phyloP scores from a whole-genome alignment of 2,888 invertebrate genomes.

The Xanthia togata region DNA sequence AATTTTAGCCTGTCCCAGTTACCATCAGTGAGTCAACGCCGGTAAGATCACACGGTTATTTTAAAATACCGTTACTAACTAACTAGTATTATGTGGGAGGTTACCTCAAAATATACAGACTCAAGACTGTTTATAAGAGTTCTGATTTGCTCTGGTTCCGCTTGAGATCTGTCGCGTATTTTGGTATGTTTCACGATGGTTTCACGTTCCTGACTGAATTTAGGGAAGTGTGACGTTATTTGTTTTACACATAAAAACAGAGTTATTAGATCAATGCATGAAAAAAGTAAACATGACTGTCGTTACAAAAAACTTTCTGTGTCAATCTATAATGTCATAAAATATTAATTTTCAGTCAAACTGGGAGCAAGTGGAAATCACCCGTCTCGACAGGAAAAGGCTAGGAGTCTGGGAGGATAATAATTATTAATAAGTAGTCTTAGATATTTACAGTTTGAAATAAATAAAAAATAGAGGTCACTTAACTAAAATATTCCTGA shows the following conservation, averaged over 20 bases:
- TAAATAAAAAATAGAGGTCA: constrained; percentile 4
- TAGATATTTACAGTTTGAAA: not conserved
- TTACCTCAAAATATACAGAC: constrained; percentile 36
- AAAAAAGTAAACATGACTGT: too few species aligned
- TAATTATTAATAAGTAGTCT: not conserved
- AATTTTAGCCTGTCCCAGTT: constrained; percentile 58
- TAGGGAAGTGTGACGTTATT: not conserved
- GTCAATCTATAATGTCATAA: too few species aligned
- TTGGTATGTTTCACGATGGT: constrained; percentile 6
- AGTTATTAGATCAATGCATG: too few species aligned
- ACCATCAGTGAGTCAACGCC: constrained; percentile 44
- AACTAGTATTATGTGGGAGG: constrained; percentile 62
- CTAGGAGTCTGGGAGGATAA: constrained; percentile 5
- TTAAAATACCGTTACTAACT: constrained; percentile 53
- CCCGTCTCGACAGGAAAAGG: not conserved
- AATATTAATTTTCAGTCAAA: not conserved
- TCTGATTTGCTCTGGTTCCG: constrained; percentile 39
- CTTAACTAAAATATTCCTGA: not conserved
- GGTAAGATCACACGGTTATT: constrained; percentile 62
- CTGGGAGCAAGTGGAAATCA: not conserved
- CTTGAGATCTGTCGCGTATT: constrained; percentile 3
- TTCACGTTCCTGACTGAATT: not conserved
- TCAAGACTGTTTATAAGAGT: constrained; percentile 36
- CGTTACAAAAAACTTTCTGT: not conserved
- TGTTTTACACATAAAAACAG: not conserved